Evolutionary conservation across 64 coral and sea anemone species (phyloP), one percentile per base, ranked within the genome.

Genomic region (Pocillopora damicornis): DNA sequence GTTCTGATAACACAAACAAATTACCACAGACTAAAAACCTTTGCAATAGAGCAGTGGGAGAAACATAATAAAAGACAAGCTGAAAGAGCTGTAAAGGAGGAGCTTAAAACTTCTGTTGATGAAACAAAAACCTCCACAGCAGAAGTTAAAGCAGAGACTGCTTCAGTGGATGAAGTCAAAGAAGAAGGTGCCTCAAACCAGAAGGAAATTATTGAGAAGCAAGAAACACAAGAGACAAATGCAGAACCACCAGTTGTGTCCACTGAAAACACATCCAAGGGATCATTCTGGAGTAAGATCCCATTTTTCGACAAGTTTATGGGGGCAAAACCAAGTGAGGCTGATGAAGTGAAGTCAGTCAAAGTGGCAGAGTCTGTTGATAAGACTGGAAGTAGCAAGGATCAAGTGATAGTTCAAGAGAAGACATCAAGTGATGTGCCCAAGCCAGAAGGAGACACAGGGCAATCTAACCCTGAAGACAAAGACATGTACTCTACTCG

Each of bases 401-500:
- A 77, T 37, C 64, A 67, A 89, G 65, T 78, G 15, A 59, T 79
- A 57, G 63, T 79, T 45, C 58, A 80, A 63, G 15, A 76, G 56
- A 60, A 89, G 61, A 18, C 75, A 15, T 1, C 22, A 23, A 36
- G 37, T 13, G 1, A 57, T 80, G 58, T 17, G 38, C 57, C 62
- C 6, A 78, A 89, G 37, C n/a, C 92, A 34, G 82, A 74, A 15
- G 94, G 82, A 76, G 94, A 97, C 42, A 84, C 77, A 58, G 94
- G 93, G 9, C 94, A 96, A 56, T 96, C 94, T 9, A 96, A 88
- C 83, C 94, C 94, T 61, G 94, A 96, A 72, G 94, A 96, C 72
- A 97, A 97, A 51, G 94, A 97, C 64, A 93, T 97, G 91, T 97
- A 97, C 37, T 88, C 91, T 2, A 97, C 94, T 18, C 75, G 94